These are phyloP conservation scores for Boulengeromyrus knoepffleri DNA, from an alignment of 2,113 vertebrate genomes.

Conservation along the genomic window DNA sequence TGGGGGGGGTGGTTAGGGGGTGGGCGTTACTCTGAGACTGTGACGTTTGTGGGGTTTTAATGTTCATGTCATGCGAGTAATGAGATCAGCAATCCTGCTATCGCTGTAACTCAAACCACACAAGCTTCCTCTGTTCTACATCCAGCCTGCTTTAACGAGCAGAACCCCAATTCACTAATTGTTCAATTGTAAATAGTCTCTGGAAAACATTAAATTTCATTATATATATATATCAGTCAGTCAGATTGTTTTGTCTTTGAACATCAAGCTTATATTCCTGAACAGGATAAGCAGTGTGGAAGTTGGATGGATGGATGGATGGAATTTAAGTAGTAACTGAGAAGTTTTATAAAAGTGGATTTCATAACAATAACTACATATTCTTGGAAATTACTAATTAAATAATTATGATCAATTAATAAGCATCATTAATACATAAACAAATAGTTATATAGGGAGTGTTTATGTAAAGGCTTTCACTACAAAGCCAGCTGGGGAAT, in stretches of 20 bases:
- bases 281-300: background rate
- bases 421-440: background rate
- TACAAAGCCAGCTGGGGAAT: background rate
- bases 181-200: background rate
- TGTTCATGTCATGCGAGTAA: background rate
- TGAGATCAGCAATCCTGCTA: background rate
- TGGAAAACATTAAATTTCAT: background rate
- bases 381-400: background rate
- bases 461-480: background rate
- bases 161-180: background rate
- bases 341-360: background rate
- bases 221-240: background rate
- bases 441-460: background rate
- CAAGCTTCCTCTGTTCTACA: background rate
- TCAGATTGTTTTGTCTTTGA: background rate
- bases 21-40: background rate
- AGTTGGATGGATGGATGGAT: background rate
- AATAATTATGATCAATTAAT: background rate
- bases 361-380: background rate
- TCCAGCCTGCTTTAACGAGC: background rate
- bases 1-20: background rate
- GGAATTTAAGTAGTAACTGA: background rate
- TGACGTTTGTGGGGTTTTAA: background rate
- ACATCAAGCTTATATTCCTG: background rate
- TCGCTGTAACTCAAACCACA: constrained; percentile 1